Conservation (phyloP, 2,888 invertebrate genomes). For the Cephus nigrinus region DNA sequence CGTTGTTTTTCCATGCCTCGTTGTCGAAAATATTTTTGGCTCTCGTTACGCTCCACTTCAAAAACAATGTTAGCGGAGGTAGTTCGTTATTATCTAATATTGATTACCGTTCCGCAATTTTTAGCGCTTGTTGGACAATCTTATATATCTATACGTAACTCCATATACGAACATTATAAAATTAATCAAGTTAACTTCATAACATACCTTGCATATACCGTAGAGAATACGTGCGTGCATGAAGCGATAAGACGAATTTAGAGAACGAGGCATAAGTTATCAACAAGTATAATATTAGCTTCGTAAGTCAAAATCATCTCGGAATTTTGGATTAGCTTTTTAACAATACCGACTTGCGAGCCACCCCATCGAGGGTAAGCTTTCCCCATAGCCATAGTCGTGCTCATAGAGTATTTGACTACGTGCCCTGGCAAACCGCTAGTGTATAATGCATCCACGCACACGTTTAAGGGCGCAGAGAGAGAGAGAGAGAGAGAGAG, state of each 20-base stretch:
- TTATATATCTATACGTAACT: no score
- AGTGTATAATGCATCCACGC: constrained; percentile 44
- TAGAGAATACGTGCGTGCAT: neutral
- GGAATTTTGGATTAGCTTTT: neutral
- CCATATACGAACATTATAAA: neutral
- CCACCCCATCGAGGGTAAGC: neutral
- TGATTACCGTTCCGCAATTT: no score
- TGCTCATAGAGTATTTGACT: constrained; percentile 44
- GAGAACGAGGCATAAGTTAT: neutral
- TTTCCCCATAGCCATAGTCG: constrained; percentile 22
- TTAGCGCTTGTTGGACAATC: no score
- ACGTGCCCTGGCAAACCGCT: constrained; percentile 48
- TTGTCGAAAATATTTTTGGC: no score
- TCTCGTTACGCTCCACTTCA: no score
- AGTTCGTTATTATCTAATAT: no score
- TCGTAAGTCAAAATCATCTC: neutral
- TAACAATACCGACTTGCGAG: neutral
- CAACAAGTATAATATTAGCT: neutral
- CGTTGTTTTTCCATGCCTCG: constrained; percentile 7
- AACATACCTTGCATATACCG: neutral
- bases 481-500: constrained; percentile 23
- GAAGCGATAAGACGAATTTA: neutral
- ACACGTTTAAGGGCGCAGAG: constrained; percentile 18
- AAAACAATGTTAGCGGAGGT: no score
- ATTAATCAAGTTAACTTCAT: neutral